Evolutionary conservation across 37 sponge, comb jelly and placozoan genomes (phyloP).

Genomic region (Trichoplax adhaerens): DNA sequence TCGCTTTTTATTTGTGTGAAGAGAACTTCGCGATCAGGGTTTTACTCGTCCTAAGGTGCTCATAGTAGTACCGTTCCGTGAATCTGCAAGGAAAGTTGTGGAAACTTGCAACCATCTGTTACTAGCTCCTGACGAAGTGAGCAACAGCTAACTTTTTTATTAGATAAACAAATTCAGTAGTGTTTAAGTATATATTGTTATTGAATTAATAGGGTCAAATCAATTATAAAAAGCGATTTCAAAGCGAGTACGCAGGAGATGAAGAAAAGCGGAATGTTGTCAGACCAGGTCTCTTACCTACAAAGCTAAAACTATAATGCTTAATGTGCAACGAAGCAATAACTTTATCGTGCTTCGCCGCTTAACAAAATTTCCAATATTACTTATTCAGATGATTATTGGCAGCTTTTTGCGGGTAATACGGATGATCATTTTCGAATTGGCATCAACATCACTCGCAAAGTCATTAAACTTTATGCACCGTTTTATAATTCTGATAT

Average conservation of each 20-base stretch:
- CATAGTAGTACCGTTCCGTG: conserved; percentile 79
- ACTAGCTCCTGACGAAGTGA: conserved; percentile 38
- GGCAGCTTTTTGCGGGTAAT: conserved; percentile 71
- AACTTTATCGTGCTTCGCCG: no score
- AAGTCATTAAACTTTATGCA: conserved; percentile 54
- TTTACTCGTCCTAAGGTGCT: conserved; percentile 85
- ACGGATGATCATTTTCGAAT: conserved; percentile 88
- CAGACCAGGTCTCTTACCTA: no score
- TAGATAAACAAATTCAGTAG: conserved; percentile 4
- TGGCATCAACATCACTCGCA: conserved; percentile 58
- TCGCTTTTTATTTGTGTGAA: background rate
- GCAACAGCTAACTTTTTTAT: conserved; percentile 1
- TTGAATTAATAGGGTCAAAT: no score
- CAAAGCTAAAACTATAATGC: no score
- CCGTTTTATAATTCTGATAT: conserved; percentile 87
- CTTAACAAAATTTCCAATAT: no score
- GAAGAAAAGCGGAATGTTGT: no score
- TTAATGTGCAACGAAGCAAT: no score
- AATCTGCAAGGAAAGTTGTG: conserved; percentile 47
- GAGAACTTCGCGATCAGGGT: conserved; percentile 77
- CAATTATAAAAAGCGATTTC: no score
- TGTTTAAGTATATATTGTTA: no score
- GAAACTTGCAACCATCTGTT: conserved; percentile 32
- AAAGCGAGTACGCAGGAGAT: no score
- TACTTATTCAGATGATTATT: conserved; percentile 21